Evolutionary conservation across 2,113 vertebrate species (phyloP).

Genomic region (Neolamprologus fasciatus): DNA sequence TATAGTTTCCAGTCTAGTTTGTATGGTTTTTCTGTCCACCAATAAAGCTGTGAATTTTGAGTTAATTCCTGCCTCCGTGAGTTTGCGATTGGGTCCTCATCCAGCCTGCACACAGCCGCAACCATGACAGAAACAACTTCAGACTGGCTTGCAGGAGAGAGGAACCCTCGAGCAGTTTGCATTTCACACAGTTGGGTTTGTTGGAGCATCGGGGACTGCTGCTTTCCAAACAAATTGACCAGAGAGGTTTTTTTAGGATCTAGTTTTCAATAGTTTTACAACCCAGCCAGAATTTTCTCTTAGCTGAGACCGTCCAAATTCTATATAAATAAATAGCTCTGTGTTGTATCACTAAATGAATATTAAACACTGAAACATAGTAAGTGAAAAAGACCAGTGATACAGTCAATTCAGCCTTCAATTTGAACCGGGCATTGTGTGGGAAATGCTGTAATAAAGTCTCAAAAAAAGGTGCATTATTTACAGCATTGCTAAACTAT

Average conservation of each 20-base stretch:
- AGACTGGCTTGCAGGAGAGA: background rate
- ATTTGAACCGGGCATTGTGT: background rate
- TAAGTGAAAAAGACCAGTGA: background rate
- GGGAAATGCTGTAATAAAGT: background rate
- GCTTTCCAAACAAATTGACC: background rate
- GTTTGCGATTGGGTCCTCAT: no score
- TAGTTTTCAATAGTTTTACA: background rate
- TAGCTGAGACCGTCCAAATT: background rate
- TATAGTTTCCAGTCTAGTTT: no score
- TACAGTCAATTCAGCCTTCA: background rate
- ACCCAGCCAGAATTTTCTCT: background rate
- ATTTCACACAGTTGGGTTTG: background rate
- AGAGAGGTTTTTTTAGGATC: background rate
- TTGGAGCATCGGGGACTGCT: background rate
- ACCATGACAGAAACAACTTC: background rate
- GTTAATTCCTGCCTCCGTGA: no score
- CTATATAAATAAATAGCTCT: background rate
- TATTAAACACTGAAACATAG: background rate
- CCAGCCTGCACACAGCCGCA: no score
- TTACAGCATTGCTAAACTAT: background rate
- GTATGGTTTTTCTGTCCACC: no score
- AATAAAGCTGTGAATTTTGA: no score
- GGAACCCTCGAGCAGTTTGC: slow-evolving; percentile 4
- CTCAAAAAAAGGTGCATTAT: background rate
- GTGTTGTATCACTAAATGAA: background rate